These are phyloP conservation scores for Apamea crenata DNA, from an alignment of 2,888 invertebrate genomes.

Conservation along the genomic window DNA sequence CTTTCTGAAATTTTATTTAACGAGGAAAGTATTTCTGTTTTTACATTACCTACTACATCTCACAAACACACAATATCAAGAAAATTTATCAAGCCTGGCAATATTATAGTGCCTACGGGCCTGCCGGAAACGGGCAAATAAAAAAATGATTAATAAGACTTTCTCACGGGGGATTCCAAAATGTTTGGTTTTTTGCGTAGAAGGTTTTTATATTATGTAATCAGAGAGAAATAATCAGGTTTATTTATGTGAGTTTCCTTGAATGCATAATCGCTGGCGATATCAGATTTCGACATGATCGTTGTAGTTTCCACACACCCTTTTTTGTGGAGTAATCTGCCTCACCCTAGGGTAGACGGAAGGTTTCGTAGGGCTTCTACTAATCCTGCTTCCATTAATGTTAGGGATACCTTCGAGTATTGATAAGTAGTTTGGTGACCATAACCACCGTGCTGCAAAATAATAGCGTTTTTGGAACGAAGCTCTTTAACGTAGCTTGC, in stretches of 20 bases:
- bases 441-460: neutral
- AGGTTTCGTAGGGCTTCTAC: constrained; percentile 12
- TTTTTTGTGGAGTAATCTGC: neutral
- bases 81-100: constrained; percentile 12
- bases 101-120: constrained; percentile 4
- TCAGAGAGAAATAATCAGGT: constrained; percentile 4
- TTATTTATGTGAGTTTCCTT: constrained; percentile 4
- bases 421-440: neutral
- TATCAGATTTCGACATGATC: neutral
- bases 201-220: constrained; percentile 22
- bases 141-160: constrained; percentile 22
- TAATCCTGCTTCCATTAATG: neutral
- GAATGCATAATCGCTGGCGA: neutral
- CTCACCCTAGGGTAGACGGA: neutral
- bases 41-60: neutral
- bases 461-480: neutral
- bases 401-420: neutral
- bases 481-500: neutral
- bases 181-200: neutral
- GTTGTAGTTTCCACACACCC: neutral
- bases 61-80: neutral
- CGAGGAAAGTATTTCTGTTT: constrained; percentile 23
- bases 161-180: constrained; percentile 35
- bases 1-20: constrained; percentile 35
- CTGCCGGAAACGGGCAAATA: constrained; percentile 3